Base-by-base conservation (phyloP, 1,140 invertebrate genomes). In the Halesus radiatus region DNA sequence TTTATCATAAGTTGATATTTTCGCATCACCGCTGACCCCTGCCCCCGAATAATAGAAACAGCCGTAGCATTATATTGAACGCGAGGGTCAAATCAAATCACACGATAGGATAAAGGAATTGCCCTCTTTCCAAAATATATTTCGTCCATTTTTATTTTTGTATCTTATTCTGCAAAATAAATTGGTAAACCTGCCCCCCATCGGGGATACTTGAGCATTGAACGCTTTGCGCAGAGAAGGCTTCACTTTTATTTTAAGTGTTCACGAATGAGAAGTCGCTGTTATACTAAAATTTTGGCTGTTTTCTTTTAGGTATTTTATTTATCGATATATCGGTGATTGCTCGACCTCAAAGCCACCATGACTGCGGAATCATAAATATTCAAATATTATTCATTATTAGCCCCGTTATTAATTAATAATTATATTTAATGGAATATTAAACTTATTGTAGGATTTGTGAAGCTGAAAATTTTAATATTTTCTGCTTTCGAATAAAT, bases 41-140 rank as follows among this genome's bases (percentile, higher is more conserved):
- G 26, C 20, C 23, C 29, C 26, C 29, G 16, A 68, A 68, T 68
- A 68, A 68, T 68, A 68, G 64, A 32, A 68, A 37, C 15, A 62
- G 18, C 64, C 29, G 15, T 68, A 37, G 32, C 32, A 37, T 37
- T 37, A 37, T 20, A 37, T 68, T 37, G 29, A 68, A 68, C 29
- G 8, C 64, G 16, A 15, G 26, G 64, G 64, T 68, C 64, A 68
- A 68, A 68, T 68, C 64, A 68, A 68, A 68, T 68, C 64, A 62
- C 58, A 23, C 22, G 58, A 62, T 62, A 62, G 58, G 58, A 62
- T 62, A 22, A 62, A 62, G 58, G 58, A 62, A 62, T 20, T 20
- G n/a, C 58, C 58, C 58, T 62, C 13, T 62, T 37, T 37, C 32
- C 23, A 22, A 23, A 62, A 62, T 62, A 22, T 62, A 20, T 62